phyloP scores from a whole-genome alignment of 2,797 vertebrate genomes.

The Phaenicophaeus curvirostris region DNA sequence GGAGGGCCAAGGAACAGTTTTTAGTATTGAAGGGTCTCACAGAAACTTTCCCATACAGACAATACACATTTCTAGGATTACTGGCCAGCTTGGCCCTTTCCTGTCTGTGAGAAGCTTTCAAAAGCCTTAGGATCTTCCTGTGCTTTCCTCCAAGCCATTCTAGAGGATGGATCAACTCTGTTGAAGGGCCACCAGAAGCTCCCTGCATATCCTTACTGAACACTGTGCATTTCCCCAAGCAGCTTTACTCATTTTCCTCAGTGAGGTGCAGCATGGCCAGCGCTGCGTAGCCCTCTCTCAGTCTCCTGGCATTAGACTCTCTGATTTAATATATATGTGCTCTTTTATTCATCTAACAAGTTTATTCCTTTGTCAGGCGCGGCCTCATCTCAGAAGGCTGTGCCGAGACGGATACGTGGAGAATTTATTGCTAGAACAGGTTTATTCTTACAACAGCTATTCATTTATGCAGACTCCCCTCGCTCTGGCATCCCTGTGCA shows the following conservation, averaged over 20 bases:
- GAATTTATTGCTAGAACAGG: constrained; percentile 60
- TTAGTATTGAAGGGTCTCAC: background rate
- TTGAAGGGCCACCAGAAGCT: background rate
- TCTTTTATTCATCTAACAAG: constrained; percentile 37
- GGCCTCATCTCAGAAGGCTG: background rate
- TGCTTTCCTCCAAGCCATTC: background rate
- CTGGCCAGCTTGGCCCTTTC: background rate
- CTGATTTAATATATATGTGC: background rate
- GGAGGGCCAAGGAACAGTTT: background rate
- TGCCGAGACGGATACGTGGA: background rate
- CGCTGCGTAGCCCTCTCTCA: background rate
- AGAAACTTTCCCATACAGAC: background rate
- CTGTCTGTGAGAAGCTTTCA: background rate
- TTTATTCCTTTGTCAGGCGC: constrained; percentile 62
- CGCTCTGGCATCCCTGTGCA: background rate
- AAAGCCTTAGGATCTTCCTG: background rate
- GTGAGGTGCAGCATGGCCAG: background rate
- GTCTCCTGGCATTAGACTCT: background rate
- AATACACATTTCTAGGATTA: accelerated
- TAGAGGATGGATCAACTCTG: accelerated
- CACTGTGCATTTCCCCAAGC: background rate
- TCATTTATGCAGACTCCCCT: constrained; percentile 49
- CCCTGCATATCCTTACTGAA: background rate
- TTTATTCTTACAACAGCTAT: constrained; percentile 26
- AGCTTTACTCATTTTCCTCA: background rate